A percentile compares a stretch with the other conserved stretches of the same genome.
These are phyloP conservation scores for Salminus brasiliensis DNA, from an alignment of 2,113 vertebrate genomes.

Conservation along the genomic window DNA sequence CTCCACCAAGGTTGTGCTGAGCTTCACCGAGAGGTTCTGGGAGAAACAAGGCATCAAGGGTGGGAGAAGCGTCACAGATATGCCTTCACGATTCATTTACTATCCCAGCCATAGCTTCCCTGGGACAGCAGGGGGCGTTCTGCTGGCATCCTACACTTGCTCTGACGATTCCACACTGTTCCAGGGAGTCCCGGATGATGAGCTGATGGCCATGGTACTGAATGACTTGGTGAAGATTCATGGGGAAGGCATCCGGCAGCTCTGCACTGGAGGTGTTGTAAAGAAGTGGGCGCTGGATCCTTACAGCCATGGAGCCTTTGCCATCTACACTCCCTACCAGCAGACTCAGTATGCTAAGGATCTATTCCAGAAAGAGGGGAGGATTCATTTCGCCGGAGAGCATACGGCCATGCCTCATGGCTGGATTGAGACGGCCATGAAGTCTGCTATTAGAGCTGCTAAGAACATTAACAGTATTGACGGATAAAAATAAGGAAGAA, in stretches of 20 bases:
- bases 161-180: conserved; percentile 77
- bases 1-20: conserved; percentile 79
- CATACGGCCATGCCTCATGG: conserved; percentile 78
- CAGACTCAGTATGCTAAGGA: conserved; percentile 62
- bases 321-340: conserved; percentile 82
- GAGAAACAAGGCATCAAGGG: conserved; percentile 77
- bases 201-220: conserved; percentile 70
- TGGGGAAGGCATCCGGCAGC: conserved; percentile 58
- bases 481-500: background rate
- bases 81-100: conserved; percentile 79
- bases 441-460: conserved; percentile 79
- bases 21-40: conserved; percentile 81
- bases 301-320: conserved; percentile 76
- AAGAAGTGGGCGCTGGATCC: conserved; percentile 83
- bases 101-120: conserved; percentile 84
- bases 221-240: conserved; percentile 81
- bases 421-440: conserved; percentile 86
- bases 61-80: conserved; percentile 79
- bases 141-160: conserved; percentile 85
- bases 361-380: conserved; percentile 73
- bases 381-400: conserved; percentile 84
- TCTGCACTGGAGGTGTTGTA: conserved; percentile 69
- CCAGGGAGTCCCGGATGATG: conserved; percentile 62
- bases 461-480: conserved; percentile 70
- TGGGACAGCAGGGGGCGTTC: conserved; percentile 53